Percentiles rank a stretch among this genome's conserved stretches.
phyloP scores from a whole-genome alignment of 2,888 invertebrate genomes.

The Hirudinaria manillensis region DNA sequence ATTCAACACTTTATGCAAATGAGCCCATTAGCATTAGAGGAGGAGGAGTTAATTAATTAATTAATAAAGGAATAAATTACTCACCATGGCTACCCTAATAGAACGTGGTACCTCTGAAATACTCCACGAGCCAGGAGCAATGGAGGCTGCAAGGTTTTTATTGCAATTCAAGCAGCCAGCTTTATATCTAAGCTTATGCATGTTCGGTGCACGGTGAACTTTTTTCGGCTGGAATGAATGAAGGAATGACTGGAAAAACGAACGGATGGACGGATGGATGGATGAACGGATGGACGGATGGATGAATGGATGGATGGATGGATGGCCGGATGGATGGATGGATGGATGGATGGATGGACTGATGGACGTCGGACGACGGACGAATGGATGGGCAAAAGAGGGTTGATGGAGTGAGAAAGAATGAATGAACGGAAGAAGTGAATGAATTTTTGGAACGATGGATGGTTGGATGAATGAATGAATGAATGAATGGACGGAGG shows the following conservation, averaged over 20 bases:
- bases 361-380: background rate
- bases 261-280: background rate
- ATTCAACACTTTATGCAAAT: no score
- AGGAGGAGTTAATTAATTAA: no score
- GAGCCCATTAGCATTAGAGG: no score
- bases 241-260: background rate
- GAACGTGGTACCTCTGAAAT: no score
- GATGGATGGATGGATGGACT: background rate
- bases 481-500: background rate
- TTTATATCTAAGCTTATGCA: no score
- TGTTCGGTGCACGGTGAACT: no score
- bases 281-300: background rate
- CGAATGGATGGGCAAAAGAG: background rate
- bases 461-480: background rate
- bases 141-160: no score
- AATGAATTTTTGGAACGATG: background rate
- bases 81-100: no score
- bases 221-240: conserved; percentile 1
- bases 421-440: background rate
- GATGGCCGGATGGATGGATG: background rate
- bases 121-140: no score
- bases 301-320: conserved; percentile 2
- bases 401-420: background rate
- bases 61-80: no score
- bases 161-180: no score